A percentile compares a stretch with the other conserved stretches of the same genome.
Conservation (phyloP, 2,888 invertebrate species). For the Eupsilia transversa region DNA sequence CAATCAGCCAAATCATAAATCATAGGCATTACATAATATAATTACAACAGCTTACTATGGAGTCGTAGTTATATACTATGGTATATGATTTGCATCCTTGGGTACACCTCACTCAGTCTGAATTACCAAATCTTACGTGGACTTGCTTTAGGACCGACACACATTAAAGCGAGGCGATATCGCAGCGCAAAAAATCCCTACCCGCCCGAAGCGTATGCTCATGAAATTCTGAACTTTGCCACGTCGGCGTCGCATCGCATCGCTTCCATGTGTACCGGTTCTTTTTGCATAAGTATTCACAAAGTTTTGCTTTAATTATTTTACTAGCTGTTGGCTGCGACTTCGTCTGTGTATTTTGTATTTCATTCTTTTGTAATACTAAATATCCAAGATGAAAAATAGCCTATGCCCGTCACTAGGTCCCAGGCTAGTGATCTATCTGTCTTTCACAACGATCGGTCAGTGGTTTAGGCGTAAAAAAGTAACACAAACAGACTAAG, state of each 20-base stretch:
- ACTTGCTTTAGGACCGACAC: neutral
- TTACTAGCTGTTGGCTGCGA: neutral
- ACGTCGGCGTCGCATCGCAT: too few species aligned
- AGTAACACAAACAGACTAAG: neutral
- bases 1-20: too few species aligned
- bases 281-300: neutral
- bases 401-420: neutral
- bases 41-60: constrained; percentile 21
- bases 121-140: constrained; percentile 17
- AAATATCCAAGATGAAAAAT: neutral
- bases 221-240: neutral
- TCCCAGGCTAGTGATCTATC: too few species aligned
- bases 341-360: neutral
- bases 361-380: neutral
- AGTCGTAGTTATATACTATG: constrained; percentile 1
- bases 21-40: too few species aligned
- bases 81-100: constrained; percentile 22
- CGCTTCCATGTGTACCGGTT: neutral
- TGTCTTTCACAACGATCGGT: neutral
- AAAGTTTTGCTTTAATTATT: neutral
- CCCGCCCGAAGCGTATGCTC: neutral
- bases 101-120: neutral
- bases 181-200: neutral
- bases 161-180: neutral
- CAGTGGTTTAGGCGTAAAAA: neutral